Percentiles rank a stretch among this genome's conserved stretches.
These are phyloP conservation scores for Timema cristinae DNA, from an alignment of 2,888 invertebrate genomes.

Conservation along the genomic window DNA sequence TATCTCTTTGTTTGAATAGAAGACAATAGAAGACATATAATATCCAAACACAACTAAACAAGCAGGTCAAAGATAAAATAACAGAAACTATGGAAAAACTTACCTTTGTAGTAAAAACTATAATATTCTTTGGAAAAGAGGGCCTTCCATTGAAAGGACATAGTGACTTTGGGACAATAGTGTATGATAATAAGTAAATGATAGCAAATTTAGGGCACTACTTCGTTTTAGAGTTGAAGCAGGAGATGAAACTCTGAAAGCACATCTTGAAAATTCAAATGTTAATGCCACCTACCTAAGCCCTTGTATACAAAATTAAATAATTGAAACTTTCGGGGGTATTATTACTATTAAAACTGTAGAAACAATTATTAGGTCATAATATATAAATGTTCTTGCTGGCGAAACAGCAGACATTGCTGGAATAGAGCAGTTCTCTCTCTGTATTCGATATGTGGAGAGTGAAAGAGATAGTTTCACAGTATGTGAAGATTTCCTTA, in stretches of 20 bases:
- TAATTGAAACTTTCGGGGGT: too few species aligned
- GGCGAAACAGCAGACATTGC: too few species aligned
- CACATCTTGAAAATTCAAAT: too few species aligned
- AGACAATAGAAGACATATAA: neutral
- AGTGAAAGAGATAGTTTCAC: conserved; percentile 1
- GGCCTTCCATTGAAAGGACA: neutral
- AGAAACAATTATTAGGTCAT: too few species aligned
- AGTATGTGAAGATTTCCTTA: conserved; percentile 1
- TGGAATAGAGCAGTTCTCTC: too few species aligned
- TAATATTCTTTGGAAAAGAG: neutral
- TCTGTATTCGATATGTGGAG: neutral
- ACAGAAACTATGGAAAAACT: conserved; percentile 6
- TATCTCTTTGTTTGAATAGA: conserved; percentile 3
- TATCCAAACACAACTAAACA: neutral
- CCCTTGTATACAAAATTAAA: too few species aligned
- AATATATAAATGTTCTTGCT: too few species aligned
- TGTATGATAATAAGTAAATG: neutral
- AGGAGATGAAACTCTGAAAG: too few species aligned
- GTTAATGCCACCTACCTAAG: too few species aligned
- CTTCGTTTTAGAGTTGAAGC: too few species aligned
- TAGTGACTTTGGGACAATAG: neutral
- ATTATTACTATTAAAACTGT: too few species aligned
- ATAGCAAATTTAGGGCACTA: too few species aligned
- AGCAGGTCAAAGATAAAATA: neutral
- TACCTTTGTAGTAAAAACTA: conserved; percentile 6